phyloP scores from a whole-genome alignment of 2,797 vertebrate genomes.

The Taenioides sp. region DNA sequence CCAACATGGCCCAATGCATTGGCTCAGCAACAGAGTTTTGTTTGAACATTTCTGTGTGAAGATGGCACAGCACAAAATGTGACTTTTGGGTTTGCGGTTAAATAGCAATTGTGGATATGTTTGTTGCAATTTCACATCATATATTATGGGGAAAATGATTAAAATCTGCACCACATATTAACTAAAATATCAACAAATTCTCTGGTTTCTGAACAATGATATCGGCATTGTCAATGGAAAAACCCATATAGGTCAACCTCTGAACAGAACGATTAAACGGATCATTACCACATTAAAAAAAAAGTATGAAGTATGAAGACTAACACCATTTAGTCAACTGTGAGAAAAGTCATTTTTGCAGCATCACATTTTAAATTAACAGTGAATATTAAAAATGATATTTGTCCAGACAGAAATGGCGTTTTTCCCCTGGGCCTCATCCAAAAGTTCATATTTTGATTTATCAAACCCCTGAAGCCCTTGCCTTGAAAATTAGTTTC shows the following conservation, averaged over 20 bases:
- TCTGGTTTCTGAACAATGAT: too few species aligned
- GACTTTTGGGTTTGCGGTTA: too few species aligned
- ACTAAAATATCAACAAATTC: neutral
- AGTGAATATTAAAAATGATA: slow-evolving; percentile 1
- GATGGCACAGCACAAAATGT: too few species aligned
- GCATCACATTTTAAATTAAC: slow-evolving; percentile 27
- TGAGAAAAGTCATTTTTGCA: slow-evolving; percentile 29
- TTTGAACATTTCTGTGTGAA: too few species aligned
- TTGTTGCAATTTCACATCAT: too few species aligned
- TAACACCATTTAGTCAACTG: neutral
- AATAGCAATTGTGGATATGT: too few species aligned
- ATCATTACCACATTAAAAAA: neutral
- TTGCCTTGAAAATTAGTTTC: slow-evolving; percentile 36
- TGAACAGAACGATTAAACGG: neutral
- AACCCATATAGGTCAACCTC: too few species aligned
- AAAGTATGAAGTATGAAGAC: neutral
- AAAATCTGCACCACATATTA: neutral
- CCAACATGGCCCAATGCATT: too few species aligned
- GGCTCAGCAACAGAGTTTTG: too few species aligned
- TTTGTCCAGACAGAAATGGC: slow-evolving; percentile 1
- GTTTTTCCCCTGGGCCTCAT: slow-evolving; percentile 14
- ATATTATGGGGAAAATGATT: neutral
- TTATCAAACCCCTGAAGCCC: slow-evolving; percentile 39
- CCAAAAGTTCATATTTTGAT: slow-evolving; percentile 28
- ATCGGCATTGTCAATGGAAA: too few species aligned